These are phyloP conservation scores for Acanthopleura granulata DNA, from an alignment of 2,888 invertebrate species.

Conservation along the genomic window DNA sequence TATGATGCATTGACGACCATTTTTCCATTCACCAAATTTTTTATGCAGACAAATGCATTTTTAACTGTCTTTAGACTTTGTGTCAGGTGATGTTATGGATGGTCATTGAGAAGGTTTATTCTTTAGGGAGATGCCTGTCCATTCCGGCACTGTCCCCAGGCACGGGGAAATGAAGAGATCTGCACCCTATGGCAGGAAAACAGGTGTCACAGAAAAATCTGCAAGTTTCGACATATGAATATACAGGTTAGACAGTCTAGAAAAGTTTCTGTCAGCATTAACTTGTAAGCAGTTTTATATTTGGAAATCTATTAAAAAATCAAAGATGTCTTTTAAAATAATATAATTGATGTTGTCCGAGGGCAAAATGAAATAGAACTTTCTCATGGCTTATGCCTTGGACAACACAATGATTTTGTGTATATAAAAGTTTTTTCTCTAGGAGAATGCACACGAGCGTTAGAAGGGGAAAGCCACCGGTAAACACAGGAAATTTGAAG, in stretches of 20 bases:
- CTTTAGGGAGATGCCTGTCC: conserved; percentile 83
- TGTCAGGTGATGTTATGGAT: neutral
- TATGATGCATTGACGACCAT: neutral
- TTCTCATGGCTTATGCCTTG: too few species aligned
- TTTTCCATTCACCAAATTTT: too few species aligned
- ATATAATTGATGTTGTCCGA: too few species aligned
- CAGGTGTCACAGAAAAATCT: conserved; percentile 80
- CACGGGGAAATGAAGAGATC: conserved; percentile 85
- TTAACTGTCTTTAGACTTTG: neutral
- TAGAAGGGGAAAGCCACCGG: too few species aligned
- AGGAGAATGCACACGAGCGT: too few species aligned
- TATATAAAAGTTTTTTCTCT: too few species aligned
- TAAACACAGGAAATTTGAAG: too few species aligned
- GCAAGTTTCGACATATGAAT: conserved; percentile 89
- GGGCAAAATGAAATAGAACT: too few species aligned
- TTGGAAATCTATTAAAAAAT: neutral
- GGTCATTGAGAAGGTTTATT: neutral
- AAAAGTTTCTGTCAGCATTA: neutral
- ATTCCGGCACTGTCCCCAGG: conserved; percentile 87
- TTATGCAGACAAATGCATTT: neutral
- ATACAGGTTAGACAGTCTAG: conserved; percentile 75
- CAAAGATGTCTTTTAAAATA: too few species aligned
- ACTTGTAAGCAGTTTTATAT: neutral
- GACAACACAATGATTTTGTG: too few species aligned
- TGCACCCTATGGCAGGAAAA: conserved; percentile 88